Evolutionary conservation across 1,140 invertebrate genomes (phyloP), one percentile per base, ranked within the genome.

Genomic region (Cherax quadricarinatus): DNA sequence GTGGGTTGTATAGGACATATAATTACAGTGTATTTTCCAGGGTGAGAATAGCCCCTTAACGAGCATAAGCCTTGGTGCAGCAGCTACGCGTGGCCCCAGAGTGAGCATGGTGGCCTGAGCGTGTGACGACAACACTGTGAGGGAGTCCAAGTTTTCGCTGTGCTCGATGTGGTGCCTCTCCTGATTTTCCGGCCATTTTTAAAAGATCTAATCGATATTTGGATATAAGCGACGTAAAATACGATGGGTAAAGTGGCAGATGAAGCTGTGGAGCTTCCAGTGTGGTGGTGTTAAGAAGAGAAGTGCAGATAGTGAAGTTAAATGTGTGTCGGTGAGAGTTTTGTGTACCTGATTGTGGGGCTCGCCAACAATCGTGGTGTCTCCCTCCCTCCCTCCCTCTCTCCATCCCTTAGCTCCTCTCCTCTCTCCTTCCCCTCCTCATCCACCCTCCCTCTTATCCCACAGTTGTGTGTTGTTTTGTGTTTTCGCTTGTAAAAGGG

Each of bases 361-460:
- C 84, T 86, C 83, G 84, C 84, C 84, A 86, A 86, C 84, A 86
- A 86, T 86, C 84, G 83, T 85, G 57, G 84, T 86, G 84, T 86
- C 84, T 48, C 62, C 18, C 84, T 24, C 84, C 30, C 66, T 49
- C 49, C 62, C 18, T 41, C n/a, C 6, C 70, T 75, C 70, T n/a
- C 12, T 75, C 70, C 70, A 6, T 75, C 70, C 14, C 53, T 9
- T 14, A 57, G 7, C 53, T 14, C 12, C 53, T 14, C 62, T 16
- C 14, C 18, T 41, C 30, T 41, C 70, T 75, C 70, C 70, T 30
- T 75, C 70, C 70, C n/a, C 24, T n/a, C 14, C 53, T 9, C 53
- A 57, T 12, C 53, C 53, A 2, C 53, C 53, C 62, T 16, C 14
- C 18, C 62, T 66, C 62, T 66, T 66, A 21, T 21, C 62, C 18